These are phyloP conservation scores for Bos javanicus DNA, from an alignment of 2,113 vertebrate genomes.

Conservation along the genomic window DNA sequence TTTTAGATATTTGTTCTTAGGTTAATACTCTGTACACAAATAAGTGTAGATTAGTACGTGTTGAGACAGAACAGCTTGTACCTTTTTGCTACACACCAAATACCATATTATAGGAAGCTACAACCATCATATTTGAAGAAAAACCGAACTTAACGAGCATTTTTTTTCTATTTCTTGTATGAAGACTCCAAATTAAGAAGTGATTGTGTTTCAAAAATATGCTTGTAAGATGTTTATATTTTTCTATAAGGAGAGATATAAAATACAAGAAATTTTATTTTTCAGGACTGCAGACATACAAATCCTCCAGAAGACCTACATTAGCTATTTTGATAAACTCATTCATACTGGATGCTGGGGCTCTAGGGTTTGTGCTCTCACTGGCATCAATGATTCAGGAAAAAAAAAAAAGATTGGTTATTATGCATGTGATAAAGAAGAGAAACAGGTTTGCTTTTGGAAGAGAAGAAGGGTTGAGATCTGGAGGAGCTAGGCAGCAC, in stretches of 20 bases:
- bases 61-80: background rate
- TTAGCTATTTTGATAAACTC: background rate
- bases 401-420: background rate
- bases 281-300: background rate
- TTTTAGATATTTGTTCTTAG: conserved; percentile 54
- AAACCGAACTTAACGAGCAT: conserved; percentile 11
- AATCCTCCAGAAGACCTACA: background rate
- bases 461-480: background rate
- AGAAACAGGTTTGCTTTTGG: background rate
- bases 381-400: background rate
- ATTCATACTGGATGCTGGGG: background rate
- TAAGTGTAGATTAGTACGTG: background rate
- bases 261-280: background rate
- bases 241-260: background rate
- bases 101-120: background rate
- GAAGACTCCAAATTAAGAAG: background rate
- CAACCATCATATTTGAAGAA: conserved; percentile 12
- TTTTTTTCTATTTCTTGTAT: background rate
- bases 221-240: background rate
- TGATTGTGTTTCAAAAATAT: background rate
- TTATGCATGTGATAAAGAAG: background rate
- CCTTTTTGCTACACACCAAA: background rate
- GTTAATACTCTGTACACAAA: background rate
- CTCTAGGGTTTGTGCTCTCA: background rate
- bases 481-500: background rate